Base-by-base conservation (phyloP, 30 jellyfish, hydroid and myxozoan genomes). In the Chrysaora quinquecirrha region DNA sequence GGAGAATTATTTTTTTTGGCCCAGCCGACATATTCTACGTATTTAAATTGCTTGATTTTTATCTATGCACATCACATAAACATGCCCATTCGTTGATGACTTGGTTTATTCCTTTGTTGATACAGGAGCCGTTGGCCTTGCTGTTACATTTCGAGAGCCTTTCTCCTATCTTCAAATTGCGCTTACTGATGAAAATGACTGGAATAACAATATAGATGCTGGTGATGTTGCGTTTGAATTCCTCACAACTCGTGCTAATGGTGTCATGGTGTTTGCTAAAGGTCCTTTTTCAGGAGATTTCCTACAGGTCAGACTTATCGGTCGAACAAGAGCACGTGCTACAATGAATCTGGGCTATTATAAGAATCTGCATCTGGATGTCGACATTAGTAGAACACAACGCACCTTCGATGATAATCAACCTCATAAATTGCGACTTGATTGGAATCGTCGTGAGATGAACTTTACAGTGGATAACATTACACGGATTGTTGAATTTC, bases 271-370 rank as follows among this genome's bases (percentile, higher is more conserved):
- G 50, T 90, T 81, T 60, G 96, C 96, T 1, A 82, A 86, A 31
- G 99, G 99, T 12, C 97, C 99, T 0, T 72, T 94, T 56, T 72
- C 97, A 2, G 97, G 99, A 1, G 99, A 94, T 50, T 94, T 88
- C 72, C 68, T 83, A 28, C 81, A 82, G 34, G 85, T 94, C 64
- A 69, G 71, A 80, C 56, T 94, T 31, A 47, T 96, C 65, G 86
- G 95, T 2, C 82, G 89, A 34, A 88, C 96, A 14, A 72, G 96
- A 71, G 89, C 94, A 7, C 97, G 99, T 19, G 92, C 94, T 1
- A 68, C 89, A 6, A 79, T 94, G 80, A 94, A 94, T 64, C 61
- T 94, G 46, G 95, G 95, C 1, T 84, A 82, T 76, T 82, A 84
- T 76, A 84, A 84, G 43, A 74, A 84, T 68, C 31, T 84, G 82